These are phyloP conservation scores for Octonoba sinensis DNA, from an alignment of 2,888 invertebrate genomes.

Conservation along the genomic window DNA sequence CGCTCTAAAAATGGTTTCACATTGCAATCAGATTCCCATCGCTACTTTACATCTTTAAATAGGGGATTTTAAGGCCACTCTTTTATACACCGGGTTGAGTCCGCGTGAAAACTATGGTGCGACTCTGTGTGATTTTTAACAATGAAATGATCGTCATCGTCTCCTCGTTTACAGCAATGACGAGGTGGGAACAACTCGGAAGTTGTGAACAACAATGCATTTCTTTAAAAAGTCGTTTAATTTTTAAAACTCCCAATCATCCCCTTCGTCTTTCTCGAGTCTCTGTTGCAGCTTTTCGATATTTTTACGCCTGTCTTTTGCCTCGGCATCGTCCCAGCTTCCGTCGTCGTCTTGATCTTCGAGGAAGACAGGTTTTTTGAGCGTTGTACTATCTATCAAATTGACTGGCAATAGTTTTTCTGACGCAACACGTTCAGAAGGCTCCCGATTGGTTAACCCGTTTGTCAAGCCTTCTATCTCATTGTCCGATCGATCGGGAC, in stretches of 20 bases:
- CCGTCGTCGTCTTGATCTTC: constrained; percentile 75
- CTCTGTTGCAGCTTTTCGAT: constrained; percentile 67
- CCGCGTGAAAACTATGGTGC: constrained; percentile 61
- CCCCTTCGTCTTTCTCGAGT: constrained; percentile 66
- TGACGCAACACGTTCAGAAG: constrained; percentile 34
- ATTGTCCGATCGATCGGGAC: constrained; percentile 44
- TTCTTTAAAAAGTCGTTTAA: background rate
- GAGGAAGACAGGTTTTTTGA: constrained; percentile 51
- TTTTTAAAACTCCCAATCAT: constrained; percentile 67
- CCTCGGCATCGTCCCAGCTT: constrained; percentile 66
- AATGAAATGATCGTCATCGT: constrained; percentile 50
- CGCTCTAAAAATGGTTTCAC: constrained; percentile 9
- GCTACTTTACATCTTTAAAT: constrained; percentile 35
- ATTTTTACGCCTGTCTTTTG: constrained; percentile 65
- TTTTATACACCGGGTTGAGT: constrained; percentile 62
- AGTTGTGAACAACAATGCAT: background rate
- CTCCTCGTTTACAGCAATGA: constrained; percentile 15
- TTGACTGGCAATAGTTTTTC: constrained; percentile 38
- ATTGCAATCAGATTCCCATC: constrained; percentile 15
- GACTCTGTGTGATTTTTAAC: constrained; percentile 52
- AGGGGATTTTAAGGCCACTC: constrained; percentile 59
- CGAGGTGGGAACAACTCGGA: constrained; percentile 12
- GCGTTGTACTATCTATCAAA: constrained; percentile 30
- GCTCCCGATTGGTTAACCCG: constrained; percentile 22
- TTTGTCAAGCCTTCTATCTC: constrained; percentile 53